Conservation (phyloP, 2,888 invertebrate species). For the Halocaridina rubra region DNA sequence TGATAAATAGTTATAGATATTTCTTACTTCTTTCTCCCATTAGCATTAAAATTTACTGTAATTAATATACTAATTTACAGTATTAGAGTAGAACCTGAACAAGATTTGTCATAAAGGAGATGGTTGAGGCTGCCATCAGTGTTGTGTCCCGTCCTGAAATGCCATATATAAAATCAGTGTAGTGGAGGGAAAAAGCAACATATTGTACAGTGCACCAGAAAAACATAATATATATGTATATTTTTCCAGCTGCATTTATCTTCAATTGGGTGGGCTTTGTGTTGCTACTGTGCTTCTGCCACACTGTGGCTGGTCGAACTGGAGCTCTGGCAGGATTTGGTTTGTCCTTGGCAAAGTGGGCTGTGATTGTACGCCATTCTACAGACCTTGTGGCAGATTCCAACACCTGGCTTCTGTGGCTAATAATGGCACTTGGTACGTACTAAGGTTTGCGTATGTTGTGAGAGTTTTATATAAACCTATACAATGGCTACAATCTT, state of each 20-base stretch:
- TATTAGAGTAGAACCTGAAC: too few relatives aligned
- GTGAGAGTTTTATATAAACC: neutral
- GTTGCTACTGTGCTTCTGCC: constrained; percentile 91
- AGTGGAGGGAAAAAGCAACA: too few relatives aligned
- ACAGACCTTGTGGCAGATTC: constrained; percentile 87
- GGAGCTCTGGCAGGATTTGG: constrained; percentile 94
- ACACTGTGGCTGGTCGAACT: constrained; percentile 92
- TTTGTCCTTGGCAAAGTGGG: constrained; percentile 93
- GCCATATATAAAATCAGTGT: too few relatives aligned
- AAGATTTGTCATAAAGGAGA: too few relatives aligned
- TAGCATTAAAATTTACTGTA: too few relatives aligned
- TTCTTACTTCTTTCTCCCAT: too few relatives aligned
- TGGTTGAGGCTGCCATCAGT: too few relatives aligned
- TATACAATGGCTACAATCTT: neutral
- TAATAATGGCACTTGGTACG: constrained; percentile 89
- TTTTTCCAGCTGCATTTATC: constrained; percentile 83
- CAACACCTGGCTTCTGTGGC: constrained; percentile 93
- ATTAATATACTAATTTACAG: too few relatives aligned
- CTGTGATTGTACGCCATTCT: constrained; percentile 91
- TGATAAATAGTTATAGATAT: too few relatives aligned
- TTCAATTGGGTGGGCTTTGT: constrained; percentile 97
- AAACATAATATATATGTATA: too few relatives aligned
- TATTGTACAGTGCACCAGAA: too few relatives aligned
- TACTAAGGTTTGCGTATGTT: constrained; percentile 42
- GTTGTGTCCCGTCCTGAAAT: too few relatives aligned